Base-by-base conservation (phyloP, 2,797 vertebrate genomes). In the Xerus rutilus region DNA sequence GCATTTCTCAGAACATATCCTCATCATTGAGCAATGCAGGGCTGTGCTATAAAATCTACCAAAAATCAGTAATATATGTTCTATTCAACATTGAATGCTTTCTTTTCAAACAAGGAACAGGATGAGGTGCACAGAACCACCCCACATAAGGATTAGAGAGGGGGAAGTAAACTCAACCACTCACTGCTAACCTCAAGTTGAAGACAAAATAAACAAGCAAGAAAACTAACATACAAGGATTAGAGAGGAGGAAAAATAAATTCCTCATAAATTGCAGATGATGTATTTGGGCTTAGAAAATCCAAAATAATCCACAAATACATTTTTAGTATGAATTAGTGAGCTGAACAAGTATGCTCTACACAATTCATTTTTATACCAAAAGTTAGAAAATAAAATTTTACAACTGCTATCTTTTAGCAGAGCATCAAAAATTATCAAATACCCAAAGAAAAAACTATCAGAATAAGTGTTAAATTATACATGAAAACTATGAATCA, bases 301-400 rank as follows among this genome's bases (percentile, higher is more conserved):
- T 81, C 1, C 17, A 45, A 79, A 94, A 84, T 8, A 84, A 79
- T 67, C 6, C 18, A 49, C 5, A 77, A 69, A 23, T 25, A n/a
- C 5, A 30, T 12, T 67, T 69, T 82, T 45, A 65, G 25, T 54
- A 57, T 86, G 6, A 86, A 73, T 57, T 78, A 62, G 7, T 79
- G 67, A 65, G 28, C 45, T 59, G 32, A 74, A 43, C 30, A 64
- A 74, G 14, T 91, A 54, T 87, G 32, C 1, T 72, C 23, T 65
- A 83, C 0, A 35, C 13, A 73, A 76, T 89, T 88, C 81, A 52
- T 52, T 70, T 76, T 77, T 76, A 77, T 21, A 54, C 3, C 43
- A 79, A 89, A 64, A 23, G 3, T 73, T 91, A 91, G 52, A 82
- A 91, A 81, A 62, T 32, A 86, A 86, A 69, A 69, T 69, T 30